phyloP scores from a whole-genome alignment of 1,140 invertebrate species.

The Drosophila serrata region DNA sequence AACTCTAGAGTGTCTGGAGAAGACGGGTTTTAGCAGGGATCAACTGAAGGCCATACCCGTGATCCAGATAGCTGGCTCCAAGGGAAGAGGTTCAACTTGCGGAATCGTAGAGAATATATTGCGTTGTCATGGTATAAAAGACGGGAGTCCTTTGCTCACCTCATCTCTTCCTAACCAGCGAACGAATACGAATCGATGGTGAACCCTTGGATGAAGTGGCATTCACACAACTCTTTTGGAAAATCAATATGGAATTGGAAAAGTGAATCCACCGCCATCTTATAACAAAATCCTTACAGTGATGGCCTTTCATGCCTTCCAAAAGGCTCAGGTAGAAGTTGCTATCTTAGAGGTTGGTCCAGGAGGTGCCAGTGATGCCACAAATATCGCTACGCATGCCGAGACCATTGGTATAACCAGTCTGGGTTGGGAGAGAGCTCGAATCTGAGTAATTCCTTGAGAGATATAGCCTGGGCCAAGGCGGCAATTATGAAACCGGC shows the following conservation, averaged over 20 bases:
- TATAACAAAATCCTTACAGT: conserved; percentile 98
- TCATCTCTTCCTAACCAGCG: conserved; percentile 96
- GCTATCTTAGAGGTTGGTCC: conserved; percentile 98
- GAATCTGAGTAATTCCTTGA: conserved; percentile 93
- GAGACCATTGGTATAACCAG: conserved; percentile 92
- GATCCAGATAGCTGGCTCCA: conserved; percentile 69
- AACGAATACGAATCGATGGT: conserved; percentile 97
- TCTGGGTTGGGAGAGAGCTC: conserved; percentile 94
- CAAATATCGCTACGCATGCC: conserved; percentile 94
- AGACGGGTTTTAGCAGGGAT: conserved; percentile 28
- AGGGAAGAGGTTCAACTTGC: conserved; percentile 92
- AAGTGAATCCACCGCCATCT: conserved; percentile 91
- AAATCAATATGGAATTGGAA: conserved; percentile 89
- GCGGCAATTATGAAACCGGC: conserved; percentile 96
- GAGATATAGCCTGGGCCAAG: conserved; percentile 97
- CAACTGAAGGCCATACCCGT: conserved; percentile 54
- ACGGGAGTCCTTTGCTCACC: conserved; percentile 99
- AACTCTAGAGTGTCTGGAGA: conserved; percentile 52
- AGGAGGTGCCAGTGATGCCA: conserved; percentile 97
- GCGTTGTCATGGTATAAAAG: conserved; percentile 91
- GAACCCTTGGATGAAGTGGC: conserved; percentile 89
- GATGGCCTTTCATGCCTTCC: conserved; percentile 96
- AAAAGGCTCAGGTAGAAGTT: conserved; percentile 95
- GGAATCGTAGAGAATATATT: conserved; percentile 96
- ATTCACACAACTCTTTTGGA: conserved; percentile 94